Percentiles rank a stretch among this genome's conserved stretches.
phyloP scores from a whole-genome alignment of 2,797 vertebrate species.

The Taeniopygia guttata region DNA sequence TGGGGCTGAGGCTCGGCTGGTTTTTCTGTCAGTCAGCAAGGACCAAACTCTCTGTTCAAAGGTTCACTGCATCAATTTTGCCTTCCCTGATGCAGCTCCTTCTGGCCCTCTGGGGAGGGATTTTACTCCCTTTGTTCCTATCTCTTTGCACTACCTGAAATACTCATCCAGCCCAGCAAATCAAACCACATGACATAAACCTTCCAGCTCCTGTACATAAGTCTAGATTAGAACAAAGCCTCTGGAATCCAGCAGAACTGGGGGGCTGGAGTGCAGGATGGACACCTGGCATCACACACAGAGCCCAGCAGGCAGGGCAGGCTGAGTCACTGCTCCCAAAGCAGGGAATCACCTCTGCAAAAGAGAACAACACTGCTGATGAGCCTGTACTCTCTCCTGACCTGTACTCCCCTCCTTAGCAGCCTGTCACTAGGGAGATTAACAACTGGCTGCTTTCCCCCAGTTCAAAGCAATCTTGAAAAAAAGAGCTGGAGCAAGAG shows the following conservation, averaged over 20 bases:
- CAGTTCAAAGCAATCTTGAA: slow-evolving; percentile 53
- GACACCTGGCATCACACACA: neutral
- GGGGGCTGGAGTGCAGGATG: neutral
- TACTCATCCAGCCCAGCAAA: neutral
- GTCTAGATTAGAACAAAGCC: neutral
- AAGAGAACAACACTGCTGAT: neutral
- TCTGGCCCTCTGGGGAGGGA: neutral
- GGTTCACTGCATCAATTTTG: neutral
- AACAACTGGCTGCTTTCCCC: slow-evolving; percentile 30
- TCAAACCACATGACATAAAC: neutral
- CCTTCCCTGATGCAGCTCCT: neutral
- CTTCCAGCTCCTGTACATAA: neutral
- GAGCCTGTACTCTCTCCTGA: neutral
- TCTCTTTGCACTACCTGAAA: neutral
- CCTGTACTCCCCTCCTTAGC: slow-evolving; percentile 5
- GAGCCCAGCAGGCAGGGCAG: neutral
- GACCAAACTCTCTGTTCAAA: neutral
- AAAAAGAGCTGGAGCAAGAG: slow-evolving; percentile 15
- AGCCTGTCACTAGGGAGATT: slow-evolving; percentile 54
- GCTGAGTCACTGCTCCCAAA: neutral
- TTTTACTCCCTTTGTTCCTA: neutral
- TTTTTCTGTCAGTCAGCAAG: neutral
- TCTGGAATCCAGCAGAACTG: neutral
- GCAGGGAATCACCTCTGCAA: neutral
- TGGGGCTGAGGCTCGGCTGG: neutral